Conservation (phyloP, 2,797 vertebrate genomes). For the Lophura swinhoii region DNA sequence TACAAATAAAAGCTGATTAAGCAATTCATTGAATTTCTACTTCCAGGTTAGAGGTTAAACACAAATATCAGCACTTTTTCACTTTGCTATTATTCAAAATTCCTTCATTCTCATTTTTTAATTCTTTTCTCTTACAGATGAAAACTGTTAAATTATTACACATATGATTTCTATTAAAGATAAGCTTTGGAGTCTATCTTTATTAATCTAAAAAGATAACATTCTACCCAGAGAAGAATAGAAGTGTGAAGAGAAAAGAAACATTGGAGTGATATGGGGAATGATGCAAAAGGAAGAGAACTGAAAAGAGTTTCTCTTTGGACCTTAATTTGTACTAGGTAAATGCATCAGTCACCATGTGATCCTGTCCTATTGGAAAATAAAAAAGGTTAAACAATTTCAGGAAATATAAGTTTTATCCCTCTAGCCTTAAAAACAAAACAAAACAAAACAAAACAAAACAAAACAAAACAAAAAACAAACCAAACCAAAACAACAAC, state of each 20-base stretch:
- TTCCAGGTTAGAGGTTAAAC: neutral
- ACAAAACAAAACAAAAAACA: too few species aligned
- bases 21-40: neutral
- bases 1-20: slow-evolving; percentile 8
- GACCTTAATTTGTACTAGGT: neutral
- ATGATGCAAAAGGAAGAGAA: neutral
- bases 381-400: neutral
- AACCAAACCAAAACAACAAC: neutral
- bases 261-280: neutral
- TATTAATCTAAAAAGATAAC: slow-evolving; percentile 16
- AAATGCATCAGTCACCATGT: neutral
- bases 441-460: too few species aligned
- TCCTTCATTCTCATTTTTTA: neutral
- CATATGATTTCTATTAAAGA: slow-evolving; percentile 15
- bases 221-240: neutral
- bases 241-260: neutral
- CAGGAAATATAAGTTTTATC: neutral
- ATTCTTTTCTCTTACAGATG: neutral
- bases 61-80: neutral
- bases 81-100: neutral
- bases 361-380: neutral
- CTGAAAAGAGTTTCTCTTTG: neutral
- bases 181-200: slow-evolving; percentile 8
- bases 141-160: slow-evolving; percentile 8
- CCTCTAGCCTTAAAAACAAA: neutral